Evolutionary conservation across 2,797 vertebrate genomes (phyloP), one percentile per base, ranked within the genome.

Genomic region (Microchirus variegatus): DNA sequence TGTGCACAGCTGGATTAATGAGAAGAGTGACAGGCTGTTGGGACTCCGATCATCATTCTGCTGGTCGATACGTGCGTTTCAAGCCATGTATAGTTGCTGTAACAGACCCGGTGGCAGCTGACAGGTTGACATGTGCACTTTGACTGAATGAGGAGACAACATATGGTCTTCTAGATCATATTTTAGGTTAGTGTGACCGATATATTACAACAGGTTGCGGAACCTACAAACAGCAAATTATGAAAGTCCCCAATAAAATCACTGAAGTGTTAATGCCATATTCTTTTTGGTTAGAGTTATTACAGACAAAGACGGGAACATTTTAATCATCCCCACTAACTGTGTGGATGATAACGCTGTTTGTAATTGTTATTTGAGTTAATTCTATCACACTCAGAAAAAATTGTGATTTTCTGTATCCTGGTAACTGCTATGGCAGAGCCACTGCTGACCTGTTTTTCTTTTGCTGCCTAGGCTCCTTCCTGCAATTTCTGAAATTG

Each of bases 361-460:
- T 22, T 38, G 65, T 69, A 44, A 75, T 75, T 75, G 57, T 75
- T 73, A 70, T 76, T 79, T 51, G 56, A 48, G 44, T 50, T 41
- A 55, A 35, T 26, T 61, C 44, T 51, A 60, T 72, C 43, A 71
- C 52, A 53, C 73, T 75, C 44, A 55, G 49, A 73, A 68, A 63
- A 77, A 70, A 17, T 22, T n/a, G 14, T 59, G 56, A 71, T 67
- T 69, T 80, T 62, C 19, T 60, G 12, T 63, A 26, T 16, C 58
- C 45, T 0, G 10, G 12, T 57, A 43, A 50, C 47, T 3, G 35
- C 45, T 56, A 60, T 49, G 38, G 31, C 12, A 53, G 66, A 15
- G 57, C 38, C 1, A 58, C 59, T 3, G 49, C 48, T 53, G 62
- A 77, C 53, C 46, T 47, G 55, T 26, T 51, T 65, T 70, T 62